These are phyloP conservation scores for Alectura lathami DNA, from an alignment of 2,113 vertebrate species.

Conservation along the genomic window DNA sequence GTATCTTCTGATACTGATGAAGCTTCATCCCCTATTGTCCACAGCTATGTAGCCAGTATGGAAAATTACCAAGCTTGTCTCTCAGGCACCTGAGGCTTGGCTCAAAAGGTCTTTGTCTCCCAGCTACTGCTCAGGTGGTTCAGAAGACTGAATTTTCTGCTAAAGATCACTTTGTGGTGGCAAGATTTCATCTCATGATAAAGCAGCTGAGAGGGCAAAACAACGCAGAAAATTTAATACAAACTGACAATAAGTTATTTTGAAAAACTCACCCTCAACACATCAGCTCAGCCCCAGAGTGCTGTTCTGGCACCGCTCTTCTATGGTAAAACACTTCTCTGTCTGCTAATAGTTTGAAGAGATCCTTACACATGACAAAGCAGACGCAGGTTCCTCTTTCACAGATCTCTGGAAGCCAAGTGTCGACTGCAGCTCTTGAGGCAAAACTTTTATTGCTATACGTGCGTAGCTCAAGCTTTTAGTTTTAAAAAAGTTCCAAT, in stretches of 20 bases:
- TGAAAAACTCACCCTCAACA: not conserved
- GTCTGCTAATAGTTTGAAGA: not conserved
- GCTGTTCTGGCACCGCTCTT: not conserved
- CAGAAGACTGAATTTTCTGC: not conserved
- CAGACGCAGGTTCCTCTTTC: not conserved
- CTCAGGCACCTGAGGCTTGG: not conserved
- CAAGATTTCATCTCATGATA: not conserved
- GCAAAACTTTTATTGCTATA: not conserved
- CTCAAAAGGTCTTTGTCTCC: not conserved
- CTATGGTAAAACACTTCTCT: not conserved
- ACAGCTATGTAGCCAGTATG: accelerated
- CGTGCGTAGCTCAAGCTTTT: not conserved
- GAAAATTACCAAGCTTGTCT: not conserved
- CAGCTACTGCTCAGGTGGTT: not conserved
- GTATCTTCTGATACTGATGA: not conserved
- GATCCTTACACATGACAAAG: accelerated
- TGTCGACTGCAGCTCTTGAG: not conserved
- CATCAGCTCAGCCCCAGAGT: not conserved
- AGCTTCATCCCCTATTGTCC: not conserved
- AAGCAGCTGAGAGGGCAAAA: not conserved
- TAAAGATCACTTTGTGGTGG: not conserved
- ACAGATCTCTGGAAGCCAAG: not conserved
- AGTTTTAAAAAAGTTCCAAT: not conserved
- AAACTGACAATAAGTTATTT: not conserved
- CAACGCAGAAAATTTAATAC: not conserved